These are phyloP conservation scores for Drosophila parabipectinata DNA, from an alignment of 1,140 invertebrate genomes.

Conservation along the genomic window DNA sequence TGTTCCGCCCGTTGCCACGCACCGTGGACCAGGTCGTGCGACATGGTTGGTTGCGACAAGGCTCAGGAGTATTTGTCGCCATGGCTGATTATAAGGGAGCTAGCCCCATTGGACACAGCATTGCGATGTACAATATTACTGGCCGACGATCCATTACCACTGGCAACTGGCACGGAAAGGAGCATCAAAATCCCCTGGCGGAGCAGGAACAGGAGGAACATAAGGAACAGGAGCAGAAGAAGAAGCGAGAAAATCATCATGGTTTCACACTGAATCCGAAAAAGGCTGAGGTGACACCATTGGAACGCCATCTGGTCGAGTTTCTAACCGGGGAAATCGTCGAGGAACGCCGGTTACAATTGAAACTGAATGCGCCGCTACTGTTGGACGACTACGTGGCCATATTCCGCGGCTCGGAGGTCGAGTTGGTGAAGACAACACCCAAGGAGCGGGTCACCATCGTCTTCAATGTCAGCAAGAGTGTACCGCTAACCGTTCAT, in stretches of 20 bases:
- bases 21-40: background rate
- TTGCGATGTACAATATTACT: background rate
- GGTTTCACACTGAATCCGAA: background rate
- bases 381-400: background rate
- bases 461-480: background rate
- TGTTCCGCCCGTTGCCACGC: background rate
- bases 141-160: background rate
- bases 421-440: background rate
- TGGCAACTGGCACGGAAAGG: background rate
- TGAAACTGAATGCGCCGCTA: background rate
- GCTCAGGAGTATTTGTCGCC: background rate
- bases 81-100: background rate
- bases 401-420: conserved; percentile 1
- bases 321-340: background rate
- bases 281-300: background rate
- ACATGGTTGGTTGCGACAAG: background rate
- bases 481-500: background rate
- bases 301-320: background rate
- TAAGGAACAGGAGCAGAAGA: background rate
- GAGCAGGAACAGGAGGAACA: background rate
- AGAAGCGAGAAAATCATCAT: background rate
- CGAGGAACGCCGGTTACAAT: background rate
- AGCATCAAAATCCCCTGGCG: background rate
- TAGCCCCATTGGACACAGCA: background rate
- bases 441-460: background rate